phyloP scores from a whole-genome alignment of 92 coral and sea anemone genomes.

The Pocillopora meandrina region DNA sequence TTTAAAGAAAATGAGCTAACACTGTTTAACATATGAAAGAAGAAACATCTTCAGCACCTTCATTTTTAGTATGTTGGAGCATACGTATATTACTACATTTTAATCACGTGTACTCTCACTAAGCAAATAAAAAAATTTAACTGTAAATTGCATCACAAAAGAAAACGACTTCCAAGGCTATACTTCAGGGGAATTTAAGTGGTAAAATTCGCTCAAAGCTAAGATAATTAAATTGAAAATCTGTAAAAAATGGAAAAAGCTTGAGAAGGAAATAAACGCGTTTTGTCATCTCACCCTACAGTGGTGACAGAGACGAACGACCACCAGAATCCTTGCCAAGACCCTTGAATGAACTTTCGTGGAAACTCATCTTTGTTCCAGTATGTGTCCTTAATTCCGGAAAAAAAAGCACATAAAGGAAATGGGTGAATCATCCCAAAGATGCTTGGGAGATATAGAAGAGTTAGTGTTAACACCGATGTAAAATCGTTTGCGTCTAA shows the following conservation, averaged over 20 bases:
- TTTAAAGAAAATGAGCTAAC: too few species aligned
- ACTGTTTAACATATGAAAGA: too few species aligned
- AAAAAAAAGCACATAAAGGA: neutral
- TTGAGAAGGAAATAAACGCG: too few species aligned
- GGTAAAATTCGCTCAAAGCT: neutral
- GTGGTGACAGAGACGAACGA: slow-evolving; percentile 57
- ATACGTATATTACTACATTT: too few species aligned
- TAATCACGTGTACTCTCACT: too few species aligned
- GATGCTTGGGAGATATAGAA: neutral
- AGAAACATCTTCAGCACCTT: too few species aligned
- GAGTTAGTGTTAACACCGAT: neutral
- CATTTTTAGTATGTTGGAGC: too few species aligned
- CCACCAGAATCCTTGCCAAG: slow-evolving; percentile 65
- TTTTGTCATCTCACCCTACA: slow-evolving; percentile 32
- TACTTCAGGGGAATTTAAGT: neutral
- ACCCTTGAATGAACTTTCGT: slow-evolving; percentile 42
- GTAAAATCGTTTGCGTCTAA: too few species aligned
- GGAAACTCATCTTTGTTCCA: slow-evolving; percentile 45
- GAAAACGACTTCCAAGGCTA: too few species aligned
- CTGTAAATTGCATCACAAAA: too few species aligned
- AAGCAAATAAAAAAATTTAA: too few species aligned
- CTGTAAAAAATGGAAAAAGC: neutral
- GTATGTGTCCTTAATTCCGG: slow-evolving; percentile 24
- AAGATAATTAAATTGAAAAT: too few species aligned
- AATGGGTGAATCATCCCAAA: neutral